Evolutionary conservation across 2,113 vertebrate species (phyloP), one percentile per base, ranked within the genome.

Genomic region (Mixornis gularis): DNA sequence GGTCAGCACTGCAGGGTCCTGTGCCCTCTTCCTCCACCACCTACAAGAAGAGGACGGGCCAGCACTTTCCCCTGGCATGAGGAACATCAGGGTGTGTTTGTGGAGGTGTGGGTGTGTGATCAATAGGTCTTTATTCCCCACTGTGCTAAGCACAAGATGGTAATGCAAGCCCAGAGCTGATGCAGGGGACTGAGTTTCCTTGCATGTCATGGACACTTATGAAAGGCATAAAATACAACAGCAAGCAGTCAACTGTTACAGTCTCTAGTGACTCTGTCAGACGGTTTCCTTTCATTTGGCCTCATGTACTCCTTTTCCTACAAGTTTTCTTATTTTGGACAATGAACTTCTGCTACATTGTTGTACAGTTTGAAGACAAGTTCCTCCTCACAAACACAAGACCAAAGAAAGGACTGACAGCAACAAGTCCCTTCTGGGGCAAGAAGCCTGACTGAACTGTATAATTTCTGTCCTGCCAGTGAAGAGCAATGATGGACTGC

Each of bases 181-280:
- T 77, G 56, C 43, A 56, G 48, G 70, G 46, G 44, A 70, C 29
- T 46, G 56, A 56, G 34, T 76, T 85, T 90, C 89, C 64, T 43
- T 62, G 41, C 25, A 38, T 5, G 7, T 65, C 65, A 48, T 20
- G 55, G 32, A 92, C 90, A 87, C 16, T 41, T 94, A 65, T 74
- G 77, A 89, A 96, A 93, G 30, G 73, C 87, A 96, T 96, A 97
- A 97, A 97, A 94, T 72, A 83, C 44, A 86, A 92, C 22, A 79
- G 38, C 38, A 89, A 82, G 38, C 25, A 73, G 64, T 49, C 86
- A 85, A 10, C 68, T 16, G 4, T 74, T 52, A 41, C 38, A 52
- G 44, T 82, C 48, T 77, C 49, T 1, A 0, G 58, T 76, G 77
- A 65, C 58, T 52, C 60, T 72, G 49, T 92, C 30, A 59, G 71